Evolutionary conservation across 2,888 invertebrate species (phyloP).

Genomic region (Hyppa rectilinea): DNA sequence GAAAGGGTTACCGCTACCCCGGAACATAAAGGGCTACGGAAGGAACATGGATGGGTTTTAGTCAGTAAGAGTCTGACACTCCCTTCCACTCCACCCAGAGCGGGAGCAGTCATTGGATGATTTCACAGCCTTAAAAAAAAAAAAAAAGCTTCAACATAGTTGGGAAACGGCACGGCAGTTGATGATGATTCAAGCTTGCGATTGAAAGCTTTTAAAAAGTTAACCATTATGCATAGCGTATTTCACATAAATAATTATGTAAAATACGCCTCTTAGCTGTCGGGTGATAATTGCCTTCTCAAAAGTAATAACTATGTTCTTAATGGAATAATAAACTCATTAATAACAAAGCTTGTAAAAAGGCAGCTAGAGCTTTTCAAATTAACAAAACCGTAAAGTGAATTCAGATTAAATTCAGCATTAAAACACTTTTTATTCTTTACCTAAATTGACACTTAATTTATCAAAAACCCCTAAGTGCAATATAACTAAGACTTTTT

Average conservation of each 20-base stretch:
- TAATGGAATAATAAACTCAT: constrained; percentile 46
- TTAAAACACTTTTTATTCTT: constrained; percentile 34
- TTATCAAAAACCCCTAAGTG: constrained; percentile 46
- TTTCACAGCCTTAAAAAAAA: no score
- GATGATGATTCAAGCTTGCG: not conserved
- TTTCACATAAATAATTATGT: not conserved
- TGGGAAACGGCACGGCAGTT: not conserved
- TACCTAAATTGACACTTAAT: constrained; percentile 49
- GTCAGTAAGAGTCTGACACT: no score
- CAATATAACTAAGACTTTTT: constrained; percentile 39
- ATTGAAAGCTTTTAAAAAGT: not conserved
- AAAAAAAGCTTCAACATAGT: no score
- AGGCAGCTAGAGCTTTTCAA: constrained; percentile 5
- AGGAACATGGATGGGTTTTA: no score
- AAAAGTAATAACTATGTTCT: constrained; percentile 4
- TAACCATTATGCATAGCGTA: accelerated
- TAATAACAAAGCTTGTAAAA: no score
- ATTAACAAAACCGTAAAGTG: constrained; percentile 32
- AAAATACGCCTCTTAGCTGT: not conserved
- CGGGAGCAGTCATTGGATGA: no score
- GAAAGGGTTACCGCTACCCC: no score
- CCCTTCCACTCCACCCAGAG: no score
- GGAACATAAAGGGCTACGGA: no score
- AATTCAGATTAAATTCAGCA: constrained; percentile 41
- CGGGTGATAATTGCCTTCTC: constrained; percentile 12